Evolutionary conservation across 1,140 invertebrate genomes (phyloP).

Genomic region (Reticulitermes speratus): DNA sequence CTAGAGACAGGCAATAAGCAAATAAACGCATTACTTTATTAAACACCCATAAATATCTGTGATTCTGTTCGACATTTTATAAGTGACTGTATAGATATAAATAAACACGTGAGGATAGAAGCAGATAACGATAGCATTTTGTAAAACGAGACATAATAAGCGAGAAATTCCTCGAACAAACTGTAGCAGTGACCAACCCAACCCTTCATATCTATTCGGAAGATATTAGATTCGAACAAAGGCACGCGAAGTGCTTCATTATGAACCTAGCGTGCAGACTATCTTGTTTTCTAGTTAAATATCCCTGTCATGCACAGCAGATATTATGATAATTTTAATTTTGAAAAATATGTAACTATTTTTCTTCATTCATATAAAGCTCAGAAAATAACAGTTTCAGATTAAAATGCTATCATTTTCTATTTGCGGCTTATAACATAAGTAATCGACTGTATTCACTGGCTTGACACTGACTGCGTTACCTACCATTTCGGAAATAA

Average conservation of each 20-base stretch:
- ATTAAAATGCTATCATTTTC: background rate
- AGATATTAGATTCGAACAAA: background rate
- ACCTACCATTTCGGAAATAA: background rate
- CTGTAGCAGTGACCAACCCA: background rate
- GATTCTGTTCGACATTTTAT: too few species aligned
- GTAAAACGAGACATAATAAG: too few species aligned
- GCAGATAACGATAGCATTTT: too few species aligned
- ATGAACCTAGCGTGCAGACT: background rate
- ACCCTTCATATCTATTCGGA: background rate
- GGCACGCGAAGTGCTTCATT: background rate
- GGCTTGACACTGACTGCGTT: background rate
- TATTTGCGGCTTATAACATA: background rate
- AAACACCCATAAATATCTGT: too few species aligned
- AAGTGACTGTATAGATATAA: too few species aligned
- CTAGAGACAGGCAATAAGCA: too few species aligned
- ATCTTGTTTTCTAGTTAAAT: background rate
- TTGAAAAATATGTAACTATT: background rate
- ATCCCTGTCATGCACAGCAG: background rate
- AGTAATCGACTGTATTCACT: background rate
- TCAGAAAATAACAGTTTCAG: background rate
- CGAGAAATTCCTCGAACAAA: background rate
- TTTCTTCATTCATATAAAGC: background rate
- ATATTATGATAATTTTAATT: slow-evolving; percentile 1
- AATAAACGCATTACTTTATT: too few species aligned
- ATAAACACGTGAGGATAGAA: too few species aligned